A percentile compares a stretch with the other conserved stretches of the same genome.
Conservation (phyloP, 2,113 vertebrate genomes). For the Globicephala melas region DNA sequence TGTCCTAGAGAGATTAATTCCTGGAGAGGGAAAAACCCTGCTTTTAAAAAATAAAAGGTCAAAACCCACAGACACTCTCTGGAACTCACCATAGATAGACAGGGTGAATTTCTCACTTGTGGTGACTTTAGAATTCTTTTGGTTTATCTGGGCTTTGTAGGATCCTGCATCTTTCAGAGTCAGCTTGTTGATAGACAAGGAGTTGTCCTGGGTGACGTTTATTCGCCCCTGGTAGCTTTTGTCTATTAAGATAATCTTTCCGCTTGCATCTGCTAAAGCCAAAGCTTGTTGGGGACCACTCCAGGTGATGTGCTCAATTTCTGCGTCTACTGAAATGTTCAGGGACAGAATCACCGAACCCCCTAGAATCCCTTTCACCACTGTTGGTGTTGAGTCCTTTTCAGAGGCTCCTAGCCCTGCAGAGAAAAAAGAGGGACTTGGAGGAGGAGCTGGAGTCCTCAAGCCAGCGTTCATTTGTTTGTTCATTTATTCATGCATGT, state of each 20-base stretch:
- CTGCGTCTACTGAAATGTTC: background rate
- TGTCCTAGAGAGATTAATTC: background rate
- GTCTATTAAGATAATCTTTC: rapidly evolving
- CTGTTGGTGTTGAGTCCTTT: background rate
- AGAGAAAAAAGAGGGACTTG: conserved; percentile 30
- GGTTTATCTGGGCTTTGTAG: conserved; percentile 47
- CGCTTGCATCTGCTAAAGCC: rapidly evolving
- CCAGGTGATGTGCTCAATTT: background rate
- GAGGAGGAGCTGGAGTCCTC: background rate
- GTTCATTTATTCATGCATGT: background rate
- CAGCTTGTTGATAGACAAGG: conserved; percentile 20
- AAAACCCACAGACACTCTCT: background rate
- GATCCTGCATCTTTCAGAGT: background rate
- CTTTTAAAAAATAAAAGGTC: conserved; percentile 10
- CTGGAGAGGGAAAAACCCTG: background rate
- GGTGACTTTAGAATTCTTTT: background rate
- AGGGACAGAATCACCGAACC: background rate
- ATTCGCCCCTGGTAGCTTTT: conserved; percentile 24
- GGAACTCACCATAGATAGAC: conserved; percentile 8
- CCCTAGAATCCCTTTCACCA: background rate
- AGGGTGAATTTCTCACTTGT: background rate
- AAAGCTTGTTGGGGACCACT: background rate
- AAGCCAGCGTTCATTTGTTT: background rate
- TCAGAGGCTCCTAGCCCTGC: conserved; percentile 18
- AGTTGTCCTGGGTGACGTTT: background rate